Conservation (phyloP, 1,140 invertebrate genomes). For the Drosophila sproati region DNA sequence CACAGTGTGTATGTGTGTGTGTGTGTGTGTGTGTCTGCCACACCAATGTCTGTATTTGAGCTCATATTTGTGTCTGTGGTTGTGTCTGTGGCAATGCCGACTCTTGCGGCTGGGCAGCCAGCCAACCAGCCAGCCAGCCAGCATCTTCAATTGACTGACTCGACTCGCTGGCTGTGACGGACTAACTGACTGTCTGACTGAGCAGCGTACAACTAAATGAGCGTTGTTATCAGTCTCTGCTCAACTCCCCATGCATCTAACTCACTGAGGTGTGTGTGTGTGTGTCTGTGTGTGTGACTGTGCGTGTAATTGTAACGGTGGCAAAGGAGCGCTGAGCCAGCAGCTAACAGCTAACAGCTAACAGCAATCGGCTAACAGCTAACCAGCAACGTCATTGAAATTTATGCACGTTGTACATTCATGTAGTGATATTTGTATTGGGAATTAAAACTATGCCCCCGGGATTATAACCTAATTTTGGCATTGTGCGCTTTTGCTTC, state of each 20-base stretch:
- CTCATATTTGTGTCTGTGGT: conserved; percentile 33
- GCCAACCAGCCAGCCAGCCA: conserved; percentile 28
- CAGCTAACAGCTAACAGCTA: conserved; percentile 17
- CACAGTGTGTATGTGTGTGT: conserved; percentile 26
- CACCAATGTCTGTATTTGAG: conserved; percentile 31
- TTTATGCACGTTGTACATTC: conserved; percentile 82
- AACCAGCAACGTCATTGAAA: conserved; percentile 75
- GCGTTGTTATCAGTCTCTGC: conserved; percentile 70
- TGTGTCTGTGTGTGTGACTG: conserved; percentile 67
- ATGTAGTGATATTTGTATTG: conserved; percentile 83
- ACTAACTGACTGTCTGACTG: conserved; percentile 50
- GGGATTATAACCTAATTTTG: conserved; percentile 82
- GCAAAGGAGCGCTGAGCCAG: conserved; percentile 57
- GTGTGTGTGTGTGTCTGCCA: conserved; percentile 6
- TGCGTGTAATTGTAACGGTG: conserved; percentile 74
- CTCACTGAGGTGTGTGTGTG: conserved; percentile 45
- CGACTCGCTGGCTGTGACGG: conserved; percentile 35
- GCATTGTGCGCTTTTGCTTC: conserved; percentile 45
- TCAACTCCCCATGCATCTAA: conserved; percentile 43
- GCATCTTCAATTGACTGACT: conserved; percentile 76
- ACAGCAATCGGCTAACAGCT: conserved; percentile 42
- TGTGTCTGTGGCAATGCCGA: conserved; percentile 10
- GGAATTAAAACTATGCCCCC: conserved; percentile 82
- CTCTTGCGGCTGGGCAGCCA: conserved; percentile 57
- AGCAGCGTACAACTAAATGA: conserved; percentile 72